Base-by-base conservation (phyloP, 2,888 invertebrate genomes). In the Clostera curtula region DNA sequence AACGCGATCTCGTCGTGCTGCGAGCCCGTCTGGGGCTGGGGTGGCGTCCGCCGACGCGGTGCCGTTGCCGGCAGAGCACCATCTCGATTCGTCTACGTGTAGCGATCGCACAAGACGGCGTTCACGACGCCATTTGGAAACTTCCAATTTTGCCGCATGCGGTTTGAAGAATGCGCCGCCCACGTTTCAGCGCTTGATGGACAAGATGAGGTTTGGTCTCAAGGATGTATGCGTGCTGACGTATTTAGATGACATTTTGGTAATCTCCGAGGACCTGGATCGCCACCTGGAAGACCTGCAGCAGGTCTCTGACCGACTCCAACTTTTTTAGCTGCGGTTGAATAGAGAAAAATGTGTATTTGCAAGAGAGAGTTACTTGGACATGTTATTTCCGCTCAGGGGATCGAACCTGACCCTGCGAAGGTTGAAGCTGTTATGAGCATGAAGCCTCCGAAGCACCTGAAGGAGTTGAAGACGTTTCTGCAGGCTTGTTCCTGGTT, bases 401-500 rank as follows among this genome's bases (percentile, higher is more conserved):
- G 44, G 0, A 22, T 47, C 0, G 19, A 34, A 5, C 28, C 39
- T 2, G 40, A 48, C 20, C 24, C 41, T 5, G n/a, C 5, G 0
- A 48, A 50, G 34, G 31, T 39, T 0, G n/a, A 30, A 3, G 43
- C 47, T 5, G 39, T 48, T 2, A 0, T 34, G 4, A 30, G 35
- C 1, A 32, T 31, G 18, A 17, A 24, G 12, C 13, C 4, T 1
- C 41, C 41, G 2, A 24, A 17, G 1, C 35, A 34, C 14, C 23
- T 38, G 2, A 23, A 32, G 15, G 29, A 40, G 1, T 9, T 38
- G 0, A 9, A 22, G 16, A 27, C 29, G 1, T 36, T 36, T 13
- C 8, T 36, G 2, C 29, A 31, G 22, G 41, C 36, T 1, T 45
- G 43, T 19, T 36, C 41, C 0, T 56, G 51, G 51, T 52, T 41